Evolutionary conservation across 2,797 vertebrate species (phyloP), one percentile per base, ranked within the genome.

Genomic region (Protonibea diacanthus): DNA sequence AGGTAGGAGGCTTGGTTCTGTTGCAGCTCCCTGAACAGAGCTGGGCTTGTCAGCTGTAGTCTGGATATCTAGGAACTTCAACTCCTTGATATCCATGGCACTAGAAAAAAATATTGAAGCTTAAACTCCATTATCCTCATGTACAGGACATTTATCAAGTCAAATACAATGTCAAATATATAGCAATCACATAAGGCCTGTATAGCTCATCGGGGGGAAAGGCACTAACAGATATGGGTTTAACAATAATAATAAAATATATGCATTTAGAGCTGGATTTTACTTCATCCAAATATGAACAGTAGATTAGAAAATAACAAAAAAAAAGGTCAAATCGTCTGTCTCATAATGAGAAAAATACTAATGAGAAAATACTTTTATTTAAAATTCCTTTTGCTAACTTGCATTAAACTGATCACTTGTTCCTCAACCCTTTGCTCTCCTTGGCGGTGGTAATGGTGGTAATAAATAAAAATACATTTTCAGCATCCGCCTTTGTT

Each of bases 41-140:
- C 56, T n/a, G 42, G 51, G 52, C 76, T 85, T 83, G 23, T 44
- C 75, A 47, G 87, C 88, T 56, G 92, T 85, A 0, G 71, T 88
- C 23, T 95, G 95, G 67, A 98, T 96, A 84, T 97, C 95, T 87
- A 98, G 78, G 57, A 98, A 97, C 94, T 98, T 98, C 81, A 98
- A 87, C 82, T 98, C 97, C 25, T 95, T 97, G 78, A 98, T 98
- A 91, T 98, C 97, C 89, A 96, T 96, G 71, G 97, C 96, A 94
- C 97, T 98, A 45, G 6, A 71, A 81, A 2, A 63, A 63, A 63
- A 21, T 25, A 5, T 25, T 18, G 1, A 6, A 63, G 53, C 49
- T 44, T 9, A 60, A 71, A 70, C 10, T 23, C 0, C 0, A 20
- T 8, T 73, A 7, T 52, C 0, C 18, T 58, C 8, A 9, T 38